A percentile compares a stretch with the other conserved stretches of the same genome.
phyloP scores from a whole-genome alignment of 2,888 invertebrate species.

The Portevinia maculata region DNA sequence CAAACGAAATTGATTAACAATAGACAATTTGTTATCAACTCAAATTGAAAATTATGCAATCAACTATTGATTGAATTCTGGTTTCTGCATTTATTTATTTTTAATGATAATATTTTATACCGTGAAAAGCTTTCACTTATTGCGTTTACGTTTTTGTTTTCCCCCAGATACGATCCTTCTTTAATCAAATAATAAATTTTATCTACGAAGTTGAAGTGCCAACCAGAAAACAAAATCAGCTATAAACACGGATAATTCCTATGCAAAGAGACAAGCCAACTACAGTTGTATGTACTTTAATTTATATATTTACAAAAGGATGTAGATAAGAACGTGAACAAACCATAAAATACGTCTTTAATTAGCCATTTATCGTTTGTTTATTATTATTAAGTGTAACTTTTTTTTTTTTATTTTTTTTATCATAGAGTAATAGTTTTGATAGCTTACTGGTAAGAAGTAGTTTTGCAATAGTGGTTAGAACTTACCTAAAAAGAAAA shows the following conservation, averaged over 20 bases:
- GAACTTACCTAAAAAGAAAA: conserved; percentile 49
- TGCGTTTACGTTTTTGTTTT: background rate
- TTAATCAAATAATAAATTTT: conserved; percentile 13
- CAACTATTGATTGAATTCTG: background rate
- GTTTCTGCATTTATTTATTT: background rate
- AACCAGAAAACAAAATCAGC: conserved; percentile 9
- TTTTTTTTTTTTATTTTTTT: background rate
- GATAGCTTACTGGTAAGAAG: conserved; percentile 36
- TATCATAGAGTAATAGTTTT: conserved; percentile 2
- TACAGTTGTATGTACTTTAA: conserved; percentile 22
- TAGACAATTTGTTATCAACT: background rate
- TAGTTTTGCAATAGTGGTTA: background rate
- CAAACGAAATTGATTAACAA: background rate
- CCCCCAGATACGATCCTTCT: background rate
- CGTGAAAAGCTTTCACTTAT: background rate
- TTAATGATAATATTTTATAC: background rate
- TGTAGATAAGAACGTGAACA: conserved; percentile 41
- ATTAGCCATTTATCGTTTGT: conserved; percentile 36
- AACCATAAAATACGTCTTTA: conserved; percentile 21
- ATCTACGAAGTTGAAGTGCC: conserved; percentile 49
- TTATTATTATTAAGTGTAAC: conserved; percentile 29
- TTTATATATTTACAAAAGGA: conserved; percentile 41
- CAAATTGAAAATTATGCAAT: conserved; percentile 2
- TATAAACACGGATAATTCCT: conserved; percentile 2
- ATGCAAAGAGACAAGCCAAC: conserved; percentile 12